Base-by-base conservation (phyloP, 2,888 invertebrate species). In the Pseudococcus viburni region DNA sequence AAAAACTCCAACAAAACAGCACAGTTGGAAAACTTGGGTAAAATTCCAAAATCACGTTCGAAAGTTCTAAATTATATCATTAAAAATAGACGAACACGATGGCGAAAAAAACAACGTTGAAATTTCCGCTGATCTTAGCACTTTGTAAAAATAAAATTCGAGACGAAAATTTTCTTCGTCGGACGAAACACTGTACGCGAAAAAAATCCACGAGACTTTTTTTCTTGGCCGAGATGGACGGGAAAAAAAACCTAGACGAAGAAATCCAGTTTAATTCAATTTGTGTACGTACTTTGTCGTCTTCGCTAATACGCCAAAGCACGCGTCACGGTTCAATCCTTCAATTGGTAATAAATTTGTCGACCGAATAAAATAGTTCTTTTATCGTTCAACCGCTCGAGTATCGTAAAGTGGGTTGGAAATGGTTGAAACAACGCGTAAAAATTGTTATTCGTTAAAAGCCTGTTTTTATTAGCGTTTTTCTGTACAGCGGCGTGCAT, bases 371-470 rank as follows among this genome's bases (percentile, higher is more conserved):
- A 73, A 73, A 73, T 73, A 26, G 26, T 73, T 73, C 33, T 73
- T 73, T 73, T 73, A 73, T 73, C 33, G 73, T 73, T 39, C 33
- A 73, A 73, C 73, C 73, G 73, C 73, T 73, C 73, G 73, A 73
- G 73, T 73, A 73, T 73, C 73, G 73, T 73, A 73, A 73, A 73
- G 73, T 73, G 73, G 73, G 33, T 73, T 39, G 33, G n/a, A 73
- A 73, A 73, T 73, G 73, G 73, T 73, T 39, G 73, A 73, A 39
- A 73, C 73, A 73, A 64, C 64, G 73, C 73, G 73, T 73, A 73
- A 73, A 73, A 73, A 73, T 73, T 73, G 73, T 73, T 73, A 73
- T 73, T 73, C 73, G 73, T 73, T 73, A 73, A 73, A 73, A 73
- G 73, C 73, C 73, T 39, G 73, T 73, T 73, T 73, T 73, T 73